Evolutionary conservation across 2,113 vertebrate genomes (phyloP).

Genomic region (Stictonetta naevosa): DNA sequence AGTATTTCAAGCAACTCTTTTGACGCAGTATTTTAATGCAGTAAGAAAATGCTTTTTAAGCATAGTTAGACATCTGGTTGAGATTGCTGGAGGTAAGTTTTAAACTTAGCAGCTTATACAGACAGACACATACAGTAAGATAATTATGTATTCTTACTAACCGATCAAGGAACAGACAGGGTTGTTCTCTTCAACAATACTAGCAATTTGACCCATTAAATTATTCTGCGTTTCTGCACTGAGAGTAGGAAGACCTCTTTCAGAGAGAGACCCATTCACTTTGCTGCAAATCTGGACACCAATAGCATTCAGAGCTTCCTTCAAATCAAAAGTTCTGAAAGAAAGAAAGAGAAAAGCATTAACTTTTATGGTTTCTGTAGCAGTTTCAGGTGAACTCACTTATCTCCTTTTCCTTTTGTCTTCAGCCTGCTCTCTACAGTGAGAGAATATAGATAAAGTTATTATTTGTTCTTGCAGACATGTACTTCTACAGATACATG

Average conservation of each 20-base stretch:
- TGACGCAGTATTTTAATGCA: not conserved
- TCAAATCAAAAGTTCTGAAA: constrained; percentile 84
- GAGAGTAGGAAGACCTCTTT: constrained; percentile 80
- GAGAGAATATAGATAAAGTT: not conserved
- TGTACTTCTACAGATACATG: not conserved
- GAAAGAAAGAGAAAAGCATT: not conserved
- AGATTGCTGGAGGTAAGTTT: not conserved
- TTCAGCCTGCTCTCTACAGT: not conserved
- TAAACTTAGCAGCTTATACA: not conserved
- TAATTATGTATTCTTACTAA: constrained; percentile 66
- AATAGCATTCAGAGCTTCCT: constrained; percentile 83
- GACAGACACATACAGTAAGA: not conserved
- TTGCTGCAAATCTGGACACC: constrained; percentile 86
- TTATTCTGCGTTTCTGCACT: constrained; percentile 80
- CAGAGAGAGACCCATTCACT: constrained; percentile 85
- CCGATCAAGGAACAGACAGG: constrained; percentile 88
- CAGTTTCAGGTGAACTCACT: not conserved
- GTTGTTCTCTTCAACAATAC: constrained; percentile 84
- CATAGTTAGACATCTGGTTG: not conserved
- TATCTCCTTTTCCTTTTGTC: not conserved
- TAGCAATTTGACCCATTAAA: constrained; percentile 87
- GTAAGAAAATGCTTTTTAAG: not conserved
- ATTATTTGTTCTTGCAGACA: not conserved
- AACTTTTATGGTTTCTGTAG: not conserved
- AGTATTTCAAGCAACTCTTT: not conserved